Evolutionary conservation across 1,140 invertebrate species (phyloP).

Genomic region (Drosophila kanapiae): DNA sequence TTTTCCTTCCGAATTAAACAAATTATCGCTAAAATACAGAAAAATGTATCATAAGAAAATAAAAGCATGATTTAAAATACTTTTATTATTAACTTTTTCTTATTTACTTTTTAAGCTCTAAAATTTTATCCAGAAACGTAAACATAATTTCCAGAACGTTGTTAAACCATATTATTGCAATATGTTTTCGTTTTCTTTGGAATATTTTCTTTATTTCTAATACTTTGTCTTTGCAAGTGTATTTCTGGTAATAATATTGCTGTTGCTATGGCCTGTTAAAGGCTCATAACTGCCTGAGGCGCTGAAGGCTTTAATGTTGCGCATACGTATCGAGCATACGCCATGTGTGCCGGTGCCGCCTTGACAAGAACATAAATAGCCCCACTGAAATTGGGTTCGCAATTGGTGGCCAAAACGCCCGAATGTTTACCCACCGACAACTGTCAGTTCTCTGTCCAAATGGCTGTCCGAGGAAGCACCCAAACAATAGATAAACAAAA

Average conservation of each 20-base stretch:
- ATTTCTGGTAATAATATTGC: constrained; percentile 5
- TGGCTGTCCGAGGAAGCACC: constrained; percentile 15
- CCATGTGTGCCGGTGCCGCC: constrained; percentile 20
- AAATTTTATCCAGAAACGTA: too few relatives aligned
- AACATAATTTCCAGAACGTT: too few relatives aligned
- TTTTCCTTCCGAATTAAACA: too few relatives aligned
- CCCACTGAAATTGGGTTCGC: constrained; percentile 14
- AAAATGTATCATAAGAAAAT: too few relatives aligned
- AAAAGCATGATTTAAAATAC: too few relatives aligned
- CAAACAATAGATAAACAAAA: constrained; percentile 31
- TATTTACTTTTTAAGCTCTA: too few relatives aligned
- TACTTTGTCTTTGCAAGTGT: not conserved
- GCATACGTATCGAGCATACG: constrained; percentile 55
- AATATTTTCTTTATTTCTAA: too few relatives aligned
- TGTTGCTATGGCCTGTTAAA: constrained; percentile 58
- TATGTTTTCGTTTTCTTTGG: too few relatives aligned
- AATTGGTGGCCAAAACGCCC: constrained; percentile 7
- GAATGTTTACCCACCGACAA: constrained; percentile 33
- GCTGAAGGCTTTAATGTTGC: constrained; percentile 26
- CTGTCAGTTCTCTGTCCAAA: constrained; percentile 37
- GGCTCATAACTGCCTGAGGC: constrained; percentile 52
- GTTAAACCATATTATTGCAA: too few relatives aligned
- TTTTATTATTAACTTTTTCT: too few relatives aligned
- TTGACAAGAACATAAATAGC: constrained; percentile 56
- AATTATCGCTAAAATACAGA: too few relatives aligned